phyloP scores from a whole-genome alignment of 2,888 invertebrate species.

The Archaeoteleia sp. region DNA sequence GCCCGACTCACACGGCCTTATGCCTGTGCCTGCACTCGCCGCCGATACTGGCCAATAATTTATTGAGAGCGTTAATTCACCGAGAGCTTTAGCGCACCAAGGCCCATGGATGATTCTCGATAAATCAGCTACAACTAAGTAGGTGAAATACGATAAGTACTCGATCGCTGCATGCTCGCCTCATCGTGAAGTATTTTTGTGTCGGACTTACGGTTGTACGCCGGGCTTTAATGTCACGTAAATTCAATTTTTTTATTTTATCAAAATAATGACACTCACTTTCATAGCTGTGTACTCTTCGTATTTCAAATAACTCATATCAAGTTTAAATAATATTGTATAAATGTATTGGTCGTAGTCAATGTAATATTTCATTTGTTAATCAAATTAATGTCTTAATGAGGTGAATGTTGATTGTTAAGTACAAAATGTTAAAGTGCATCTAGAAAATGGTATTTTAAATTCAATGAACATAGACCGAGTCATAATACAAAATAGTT shows the following conservation, averaged over 20 bases:
- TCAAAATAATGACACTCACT: constrained; percentile 15
- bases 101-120: constrained; percentile 42
- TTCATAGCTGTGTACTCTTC: neutral
- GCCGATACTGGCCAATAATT: constrained; percentile 51
- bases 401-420: no score
- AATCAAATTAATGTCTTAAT: no score
- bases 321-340: no score
- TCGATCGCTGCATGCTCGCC: constrained; percentile 42
- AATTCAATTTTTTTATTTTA: constrained; percentile 31
- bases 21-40: constrained; percentile 35
- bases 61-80: constrained; percentile 50
- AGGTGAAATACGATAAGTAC: constrained; percentile 52
- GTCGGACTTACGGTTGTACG: constrained; percentile 20
- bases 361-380: no score
- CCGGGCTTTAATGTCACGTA: constrained; percentile 38
- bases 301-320: no score
- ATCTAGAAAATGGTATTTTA: no score
- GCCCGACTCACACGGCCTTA: constrained; percentile 40
- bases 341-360: no score
- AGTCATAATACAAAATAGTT: no score
- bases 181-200: constrained; percentile 41
- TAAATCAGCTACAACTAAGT: constrained; percentile 51
- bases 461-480: no score
- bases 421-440: no score
- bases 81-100: constrained; percentile 43